phyloP scores from a whole-genome alignment of 64 coral and sea anemone species.

The Trachythela sp. region DNA sequence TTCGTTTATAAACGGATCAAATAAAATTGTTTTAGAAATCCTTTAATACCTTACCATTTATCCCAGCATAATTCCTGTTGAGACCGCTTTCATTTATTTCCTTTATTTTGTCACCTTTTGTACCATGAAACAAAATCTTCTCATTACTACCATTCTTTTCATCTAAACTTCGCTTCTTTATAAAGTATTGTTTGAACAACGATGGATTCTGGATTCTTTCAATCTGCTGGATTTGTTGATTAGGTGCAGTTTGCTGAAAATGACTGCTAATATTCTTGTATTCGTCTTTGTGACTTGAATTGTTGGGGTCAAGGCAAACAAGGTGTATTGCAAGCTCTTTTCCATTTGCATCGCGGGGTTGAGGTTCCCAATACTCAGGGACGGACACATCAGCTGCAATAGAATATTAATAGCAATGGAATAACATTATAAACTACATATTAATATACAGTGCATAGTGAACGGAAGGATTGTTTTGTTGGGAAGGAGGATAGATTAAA shows the following conservation, averaged over 20 bases:
- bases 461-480: no score
- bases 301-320: slow-evolving; percentile 36
- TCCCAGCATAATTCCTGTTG: slow-evolving; percentile 63
- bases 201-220: slow-evolving; percentile 65
- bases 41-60: slow-evolving; percentile 23
- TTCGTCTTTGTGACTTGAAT: slow-evolving; percentile 30
- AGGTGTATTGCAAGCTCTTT: slow-evolving; percentile 51
- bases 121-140: slow-evolving; percentile 70
- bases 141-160: slow-evolving; percentile 64
- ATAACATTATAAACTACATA: no score
- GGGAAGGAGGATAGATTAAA: no score
- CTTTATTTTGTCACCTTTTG: neutral
- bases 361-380: slow-evolving; percentile 49
- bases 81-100: slow-evolving; percentile 57
- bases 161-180: slow-evolving; percentile 68
- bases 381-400: neutral
- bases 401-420: neutral
- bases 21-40: no score
- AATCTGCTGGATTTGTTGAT: slow-evolving; percentile 38
- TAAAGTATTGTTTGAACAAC: slow-evolving; percentile 41
- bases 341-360: slow-evolving; percentile 50
- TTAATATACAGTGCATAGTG: no score
- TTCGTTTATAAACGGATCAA: neutral
- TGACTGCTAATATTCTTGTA: slow-evolving; percentile 32
- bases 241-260: slow-evolving; percentile 7